Evolutionary conservation across 2,888 invertebrate genomes (phyloP), one percentile per base, ranked within the genome.

Genomic region (Corythucha ciliata): DNA sequence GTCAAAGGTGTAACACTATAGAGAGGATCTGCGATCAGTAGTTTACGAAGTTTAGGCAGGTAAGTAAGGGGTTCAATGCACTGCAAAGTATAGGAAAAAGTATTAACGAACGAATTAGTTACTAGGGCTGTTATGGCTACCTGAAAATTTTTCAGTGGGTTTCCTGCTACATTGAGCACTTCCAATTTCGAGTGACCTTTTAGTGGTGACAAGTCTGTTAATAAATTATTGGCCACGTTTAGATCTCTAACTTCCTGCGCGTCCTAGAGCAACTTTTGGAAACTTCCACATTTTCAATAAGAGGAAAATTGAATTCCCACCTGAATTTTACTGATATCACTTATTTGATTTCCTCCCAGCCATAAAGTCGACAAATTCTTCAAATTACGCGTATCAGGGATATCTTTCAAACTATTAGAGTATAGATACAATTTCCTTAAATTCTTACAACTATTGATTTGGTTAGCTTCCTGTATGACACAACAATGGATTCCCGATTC

Each of bases 1-100:
- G 54, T 24, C 7, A 57, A 33, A 4, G 48, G 37, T 21, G 52
- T 32, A 20, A 33, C 18, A 33, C 36, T 44, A 42, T 48, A 52
- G 40, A 57, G 36, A 7, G 44, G 52, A 41, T 57, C 54, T 25
- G 22, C 26, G 12, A 57, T 22, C 25, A 22, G 33, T 3, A 57
- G 33, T 12, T 39, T 20, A 21, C 47, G 44, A 7, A 51, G 39
- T 45, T 51, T 51, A 2, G 51, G 44, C 1, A 51, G 39, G n/a
- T 36, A 27, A 10, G 24, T 25, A 14, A 51, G 37, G 4, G 44
- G 51, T 22, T 36, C 27, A n/a, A 51, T 20, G 3, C 37, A 27
- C 8, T 22, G 29, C 1, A 51, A 32, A 7, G 45, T 44, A n/a
- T n/a, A n/a, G n/a, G n/a, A n/a, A n/a, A n/a, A n/a, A n/a, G n/a